Conservation (phyloP, 2,888 invertebrate species). For the Polietes domitor region DNA sequence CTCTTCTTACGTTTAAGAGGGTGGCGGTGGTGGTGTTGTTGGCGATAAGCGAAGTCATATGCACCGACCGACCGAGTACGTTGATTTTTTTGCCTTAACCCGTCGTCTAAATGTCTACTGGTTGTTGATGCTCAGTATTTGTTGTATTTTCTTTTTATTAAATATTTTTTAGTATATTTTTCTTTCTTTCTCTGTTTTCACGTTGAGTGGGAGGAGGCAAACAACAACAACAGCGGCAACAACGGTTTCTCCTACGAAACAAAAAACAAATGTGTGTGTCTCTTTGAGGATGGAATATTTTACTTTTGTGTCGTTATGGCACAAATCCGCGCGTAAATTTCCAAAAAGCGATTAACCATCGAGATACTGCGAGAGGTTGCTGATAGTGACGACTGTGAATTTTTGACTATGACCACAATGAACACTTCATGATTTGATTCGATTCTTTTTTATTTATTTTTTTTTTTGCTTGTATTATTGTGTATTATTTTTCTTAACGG, state of each 20-base stretch:
- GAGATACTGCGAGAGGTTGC: background rate
- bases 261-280: background rate
- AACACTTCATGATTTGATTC: slow-evolving; percentile 16
- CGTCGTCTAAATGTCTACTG: slow-evolving; percentile 29
- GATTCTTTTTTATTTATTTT: slow-evolving; percentile 7
- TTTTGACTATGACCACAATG: background rate
- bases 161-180: slow-evolving; percentile 20
- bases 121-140: slow-evolving; percentile 25
- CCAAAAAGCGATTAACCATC: background rate
- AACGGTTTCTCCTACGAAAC: background rate
- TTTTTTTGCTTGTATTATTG: background rate
- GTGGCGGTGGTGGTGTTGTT: slow-evolving; percentile 10
- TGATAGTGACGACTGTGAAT: slow-evolving; percentile 2
- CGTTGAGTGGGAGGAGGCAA: slow-evolving; percentile 20
- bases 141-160: slow-evolving; percentile 19
- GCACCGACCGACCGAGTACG: slow-evolving; percentile 6
- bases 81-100: slow-evolving; percentile 14
- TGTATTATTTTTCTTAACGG: background rate
- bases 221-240: background rate
- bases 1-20: background rate
- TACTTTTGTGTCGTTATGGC: slow-evolving; percentile 7
- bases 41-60: background rate
- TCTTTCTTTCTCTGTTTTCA: background rate
- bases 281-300: background rate
- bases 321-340: slow-evolving; percentile 37